Conservation (phyloP, 2,888 invertebrate genomes). For the Brachypalpus laphriformis region DNA sequence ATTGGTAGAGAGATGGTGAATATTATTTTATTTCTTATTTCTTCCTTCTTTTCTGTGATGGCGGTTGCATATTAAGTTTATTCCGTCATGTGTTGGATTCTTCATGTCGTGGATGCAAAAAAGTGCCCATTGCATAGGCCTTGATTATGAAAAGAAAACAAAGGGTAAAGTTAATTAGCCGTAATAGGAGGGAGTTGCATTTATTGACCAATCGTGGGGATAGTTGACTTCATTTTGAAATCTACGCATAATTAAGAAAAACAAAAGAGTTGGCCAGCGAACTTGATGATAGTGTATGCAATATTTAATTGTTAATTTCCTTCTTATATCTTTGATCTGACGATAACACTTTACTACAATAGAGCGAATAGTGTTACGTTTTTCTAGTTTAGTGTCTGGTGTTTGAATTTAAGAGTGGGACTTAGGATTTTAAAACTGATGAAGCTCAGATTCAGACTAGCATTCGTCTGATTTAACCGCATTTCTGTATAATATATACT, state of each 20-base stretch:
- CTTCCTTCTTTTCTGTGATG: slow-evolving; percentile 40
- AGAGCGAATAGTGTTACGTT: too few species aligned
- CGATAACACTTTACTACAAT: too few species aligned
- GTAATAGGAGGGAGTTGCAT: slow-evolving; percentile 53
- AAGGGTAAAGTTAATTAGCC: slow-evolving; percentile 62
- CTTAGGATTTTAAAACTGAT: too few species aligned
- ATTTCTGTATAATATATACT: too few species aligned
- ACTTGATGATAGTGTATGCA: slow-evolving; percentile 17
- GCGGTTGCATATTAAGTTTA: slow-evolving; percentile 44
- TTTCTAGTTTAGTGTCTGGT: too few species aligned
- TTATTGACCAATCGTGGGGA: slow-evolving; percentile 46
- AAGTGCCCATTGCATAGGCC: slow-evolving; percentile 44
- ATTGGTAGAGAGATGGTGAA: slow-evolving; percentile 34
- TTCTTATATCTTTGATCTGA: too few species aligned
- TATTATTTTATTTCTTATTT: slow-evolving; percentile 25
- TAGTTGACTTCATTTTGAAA: slow-evolving; percentile 64
- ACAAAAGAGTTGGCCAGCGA: slow-evolving; percentile 54
- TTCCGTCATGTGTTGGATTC: slow-evolving; percentile 23
- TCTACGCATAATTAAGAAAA: neutral
- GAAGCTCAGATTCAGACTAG: too few species aligned
- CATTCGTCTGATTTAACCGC: too few species aligned
- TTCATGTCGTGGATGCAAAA: slow-evolving; percentile 25
- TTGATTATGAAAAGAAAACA: slow-evolving; percentile 56
- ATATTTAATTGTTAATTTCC: too few species aligned
- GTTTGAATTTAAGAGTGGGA: too few species aligned